Conservation (phyloP, 2,888 invertebrate species). For the Orgyia antiqua region DNA sequence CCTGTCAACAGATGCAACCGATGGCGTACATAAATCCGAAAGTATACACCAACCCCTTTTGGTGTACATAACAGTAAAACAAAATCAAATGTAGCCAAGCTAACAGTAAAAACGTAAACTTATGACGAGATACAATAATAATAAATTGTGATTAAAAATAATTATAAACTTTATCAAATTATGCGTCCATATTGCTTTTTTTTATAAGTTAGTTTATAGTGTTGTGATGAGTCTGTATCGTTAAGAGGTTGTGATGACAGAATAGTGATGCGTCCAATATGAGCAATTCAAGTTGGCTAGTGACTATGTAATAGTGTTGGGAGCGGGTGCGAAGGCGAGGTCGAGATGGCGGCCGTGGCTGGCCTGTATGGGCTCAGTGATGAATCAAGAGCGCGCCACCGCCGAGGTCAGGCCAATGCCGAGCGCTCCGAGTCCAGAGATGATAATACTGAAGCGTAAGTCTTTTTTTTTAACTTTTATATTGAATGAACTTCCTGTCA, state of each 20-base stretch:
- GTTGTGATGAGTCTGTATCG: constrained; percentile 32
- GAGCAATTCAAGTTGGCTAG: constrained; percentile 15
- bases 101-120: constrained; percentile 29
- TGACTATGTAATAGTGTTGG: constrained; percentile 37
- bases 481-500: no score
- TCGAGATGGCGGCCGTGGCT: constrained; percentile 86
- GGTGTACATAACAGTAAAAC: constrained; percentile 26
- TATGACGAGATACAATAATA: constrained; percentile 69
- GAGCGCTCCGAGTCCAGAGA: constrained; percentile 81
- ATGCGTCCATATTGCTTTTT: constrained; percentile 68
- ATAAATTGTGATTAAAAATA: constrained; percentile 55
- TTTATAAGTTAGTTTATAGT: constrained; percentile 43
- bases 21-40: constrained; percentile 10
- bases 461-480: no score
- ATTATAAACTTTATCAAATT: constrained; percentile 56
- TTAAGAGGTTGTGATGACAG: constrained; percentile 19
- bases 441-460: constrained; percentile 80
- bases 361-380: constrained; percentile 89
- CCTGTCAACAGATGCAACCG: constrained; percentile 23
- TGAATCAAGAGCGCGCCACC: constrained; percentile 79
- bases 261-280: constrained; percentile 23
- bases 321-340: constrained; percentile 17
- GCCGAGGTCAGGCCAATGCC: constrained; percentile 79
- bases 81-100: constrained; percentile 31
- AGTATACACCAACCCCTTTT: constrained; percentile 10